Base-by-base conservation (phyloP, 2,797 vertebrate species). In the Tapirus indicus region DNA sequence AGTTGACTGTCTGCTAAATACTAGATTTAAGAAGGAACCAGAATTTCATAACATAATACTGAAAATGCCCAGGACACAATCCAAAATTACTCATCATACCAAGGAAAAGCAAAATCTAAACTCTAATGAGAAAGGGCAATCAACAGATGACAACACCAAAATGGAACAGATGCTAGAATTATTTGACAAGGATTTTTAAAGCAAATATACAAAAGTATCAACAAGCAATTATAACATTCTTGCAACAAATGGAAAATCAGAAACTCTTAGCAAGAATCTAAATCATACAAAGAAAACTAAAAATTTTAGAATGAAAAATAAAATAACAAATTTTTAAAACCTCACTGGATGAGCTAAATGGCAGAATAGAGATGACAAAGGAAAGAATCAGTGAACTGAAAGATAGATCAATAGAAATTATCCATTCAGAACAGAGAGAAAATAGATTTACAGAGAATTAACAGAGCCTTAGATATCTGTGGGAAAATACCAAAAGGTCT, bases 231-330 rank as follows among this genome's bases (percentile, higher is more conserved):
- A 54, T 20, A 82, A 77, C 16, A 90, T 41, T 84, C 35, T 66
- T 72, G 17, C 44, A 71, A 90, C 4, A 35, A 91, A 52, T 68
- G 17, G 23, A 77, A 87, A 85, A 85, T 90, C 72, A 86, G 49
- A 93, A 96, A 84, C n/a, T 68, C 21, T 82, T 84, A 29, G 27
- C 23, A 95, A 86, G 32, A 80, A 79, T 69, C 11, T 95, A 75
- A 8, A 82, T 58, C 20, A 93, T 78, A 71, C 18, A 35, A 47
- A 71, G 35, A 62, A 84, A 94, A 66, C 32, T 20, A 94, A 75
- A 77, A 91, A 35, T 9, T 56, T 56, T 58, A 89, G 29, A 93
- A 82, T 35, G 54, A 11, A 62, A 92, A 84, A 84, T 58, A 68
- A 14, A 77, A 38, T 38, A 47, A 82, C 25, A 84, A 27, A 1